Base-by-base conservation (phyloP, 2,113 vertebrate genomes). In the Conger conger region DNA sequence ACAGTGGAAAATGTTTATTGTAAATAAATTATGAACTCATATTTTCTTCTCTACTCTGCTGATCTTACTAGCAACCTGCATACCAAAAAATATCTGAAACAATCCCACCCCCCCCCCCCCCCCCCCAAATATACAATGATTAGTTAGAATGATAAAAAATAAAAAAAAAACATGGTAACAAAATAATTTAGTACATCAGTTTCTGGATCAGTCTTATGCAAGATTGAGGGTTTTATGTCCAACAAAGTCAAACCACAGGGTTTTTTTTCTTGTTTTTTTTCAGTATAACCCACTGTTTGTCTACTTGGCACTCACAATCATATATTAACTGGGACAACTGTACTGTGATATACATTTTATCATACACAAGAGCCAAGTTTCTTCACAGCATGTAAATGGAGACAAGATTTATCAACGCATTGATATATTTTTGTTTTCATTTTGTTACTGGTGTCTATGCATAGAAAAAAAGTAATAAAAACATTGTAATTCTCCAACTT, bases 111-210 rank as follows among this genome's bases (percentile, higher is more conserved):
- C 37, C 38, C 78, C 18, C 50, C 11, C 23, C 73, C 38, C 18
- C 42, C 18, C 37, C 38, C 78, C 18, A 79, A 79, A 5, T 79
- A n/a, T 42, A 79, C 18, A 33, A 33, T 7, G n/a, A 73, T 73
- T 73, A 35, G 18, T 9, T 40, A 79, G 37, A 42, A 33, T 33
- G 13, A 33, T 76, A 18, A 73, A 82, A 82, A 82, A n/a, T n/a
- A n/a, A n/a, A 42, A 50, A 50, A 50, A 15, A 8, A 40, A 83
- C 38, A 40, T 83, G 57, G 76, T 73, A 76, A 83, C 82, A 83
- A 40, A 63, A 63, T 8, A 5, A 4, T 5, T 63, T 27, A 27
- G 20, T 5, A 63, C 57, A 3, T 50, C 45, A 15, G 7, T 13
- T 50, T 50, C 45, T 50, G 45, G 45, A 13, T 13, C 45, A 50